A percentile compares a stretch with the other conserved stretches of the same genome.
These are phyloP conservation scores for Eulemur coronatus DNA, from an alignment of 2,797 vertebrate genomes.

Conservation along the genomic window DNA sequence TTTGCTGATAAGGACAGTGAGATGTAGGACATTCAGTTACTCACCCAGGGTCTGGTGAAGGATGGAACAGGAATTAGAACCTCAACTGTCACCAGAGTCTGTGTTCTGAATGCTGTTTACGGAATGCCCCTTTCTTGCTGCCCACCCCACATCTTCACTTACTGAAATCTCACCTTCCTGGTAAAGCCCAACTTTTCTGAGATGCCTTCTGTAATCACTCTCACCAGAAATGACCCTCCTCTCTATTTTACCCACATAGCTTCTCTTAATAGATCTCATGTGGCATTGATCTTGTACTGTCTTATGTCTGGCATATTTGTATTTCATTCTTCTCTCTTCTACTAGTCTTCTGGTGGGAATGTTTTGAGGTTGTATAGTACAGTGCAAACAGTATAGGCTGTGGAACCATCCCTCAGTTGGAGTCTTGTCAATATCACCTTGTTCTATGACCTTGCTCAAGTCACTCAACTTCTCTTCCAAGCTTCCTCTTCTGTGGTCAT, in stretches of 20 bases:
- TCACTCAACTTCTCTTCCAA: background rate
- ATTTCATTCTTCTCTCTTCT: slow-evolving; percentile 2
- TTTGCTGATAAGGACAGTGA: slow-evolving; percentile 41
- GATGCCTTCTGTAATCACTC: background rate
- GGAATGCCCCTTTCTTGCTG: background rate
- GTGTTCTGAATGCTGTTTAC: background rate
- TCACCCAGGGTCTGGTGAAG: background rate
- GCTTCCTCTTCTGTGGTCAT: background rate
- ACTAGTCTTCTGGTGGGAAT: background rate
- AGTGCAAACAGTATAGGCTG: background rate
- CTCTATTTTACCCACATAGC: background rate
- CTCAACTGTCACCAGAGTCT: background rate
- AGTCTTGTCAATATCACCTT: background rate
- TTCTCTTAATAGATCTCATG: background rate
- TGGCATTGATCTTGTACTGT: background rate
- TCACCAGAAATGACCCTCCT: background rate
- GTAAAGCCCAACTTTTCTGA: background rate
- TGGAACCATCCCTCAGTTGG: background rate
- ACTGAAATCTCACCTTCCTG: background rate
- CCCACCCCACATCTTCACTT: background rate
- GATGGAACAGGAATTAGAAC: background rate
- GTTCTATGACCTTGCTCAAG: background rate
- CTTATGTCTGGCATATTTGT: slow-evolving; percentile 30
- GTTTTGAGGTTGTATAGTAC: background rate
- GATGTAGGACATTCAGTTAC: background rate